Conservation (phyloP, 2,797 vertebrate genomes). For the Salarias fasciatus region DNA sequence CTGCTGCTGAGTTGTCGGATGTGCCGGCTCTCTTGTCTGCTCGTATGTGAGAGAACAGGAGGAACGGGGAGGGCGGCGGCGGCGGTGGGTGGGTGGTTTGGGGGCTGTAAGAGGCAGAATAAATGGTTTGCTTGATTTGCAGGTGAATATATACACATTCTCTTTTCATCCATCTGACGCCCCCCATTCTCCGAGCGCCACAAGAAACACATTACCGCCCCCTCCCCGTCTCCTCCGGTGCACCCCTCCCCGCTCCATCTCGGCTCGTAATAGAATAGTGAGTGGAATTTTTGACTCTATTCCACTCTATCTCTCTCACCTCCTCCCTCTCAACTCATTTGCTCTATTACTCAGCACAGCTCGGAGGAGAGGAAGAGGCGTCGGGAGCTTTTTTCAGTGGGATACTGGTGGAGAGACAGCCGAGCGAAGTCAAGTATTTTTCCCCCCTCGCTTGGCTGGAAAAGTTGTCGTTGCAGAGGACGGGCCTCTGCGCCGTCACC, state of each 20-base stretch:
- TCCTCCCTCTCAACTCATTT: constrained; percentile 49
- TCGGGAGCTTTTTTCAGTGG: constrained; percentile 39
- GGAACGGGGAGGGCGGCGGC: constrained; percentile 6
- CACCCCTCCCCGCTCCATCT: constrained; percentile 27
- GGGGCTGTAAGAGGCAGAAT: constrained; percentile 27
- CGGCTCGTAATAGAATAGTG: constrained; percentile 63
- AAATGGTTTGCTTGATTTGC: constrained; percentile 54
- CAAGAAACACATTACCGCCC: constrained; percentile 50
- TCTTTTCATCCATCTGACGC: constrained; percentile 24
- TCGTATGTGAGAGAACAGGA: constrained; percentile 19
- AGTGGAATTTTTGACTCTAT: constrained; percentile 39
- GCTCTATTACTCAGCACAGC: constrained; percentile 62
- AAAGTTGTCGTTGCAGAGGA: constrained; percentile 25
- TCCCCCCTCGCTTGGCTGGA: constrained; percentile 14
- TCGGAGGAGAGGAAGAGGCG: constrained; percentile 43
- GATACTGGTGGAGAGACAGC: constrained; percentile 26
- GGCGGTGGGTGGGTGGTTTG: constrained; percentile 7
- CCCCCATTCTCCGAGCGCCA: constrained; percentile 29
- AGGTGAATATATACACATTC: constrained; percentile 51
- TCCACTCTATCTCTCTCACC: constrained; percentile 44
- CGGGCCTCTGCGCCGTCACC: constrained; percentile 3
- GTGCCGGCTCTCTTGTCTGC: constrained; percentile 29
- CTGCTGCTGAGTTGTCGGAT: constrained; percentile 30
- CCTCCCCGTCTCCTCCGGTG: constrained; percentile 5
- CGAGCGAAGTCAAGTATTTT: constrained; percentile 10